Evolutionary conservation across 2,797 vertebrate genomes (phyloP), one percentile per base, ranked within the genome.

Genomic region (Scomberomorus guttatus): DNA sequence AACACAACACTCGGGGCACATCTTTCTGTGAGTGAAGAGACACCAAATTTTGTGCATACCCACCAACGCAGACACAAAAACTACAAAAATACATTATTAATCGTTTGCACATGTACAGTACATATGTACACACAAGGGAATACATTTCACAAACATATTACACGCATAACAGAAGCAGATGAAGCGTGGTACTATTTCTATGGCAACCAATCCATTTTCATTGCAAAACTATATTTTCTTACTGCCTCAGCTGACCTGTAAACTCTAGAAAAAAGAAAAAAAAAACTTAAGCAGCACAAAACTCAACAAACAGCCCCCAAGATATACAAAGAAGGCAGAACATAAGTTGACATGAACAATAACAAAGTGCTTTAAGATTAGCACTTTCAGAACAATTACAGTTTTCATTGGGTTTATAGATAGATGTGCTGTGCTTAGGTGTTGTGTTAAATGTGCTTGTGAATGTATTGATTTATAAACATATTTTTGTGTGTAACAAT

Each of bases 241-340:
- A 29, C 22, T 32, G 55, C 48, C 56, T 84, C 44, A 3, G 52
- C 24, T 77, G 72, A 86, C 61, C 68, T 81, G 72, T 59, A 63
- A 76, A 72, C 46, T 65, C 42, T 22, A 79, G 56, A 25, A 48
- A 44, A 22, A 64, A 18, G 7, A 14, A 54, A 10, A 4, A 10
- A 4, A 27, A 18, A 74, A 71, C n/a, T 75, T 75, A 15, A 50
- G 27, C 69, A 48, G 50, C 29, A 56, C 25, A 37, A 63, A 72
- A 66, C 51, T 61, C 46, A 51, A 63, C 63, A 75, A 80, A 32
- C 12, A 57, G 74, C 57, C 46, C 27, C n/a, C 17, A 67, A 72
- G n/a, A 80, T 81, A 84, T n/a, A 50, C 25, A 71, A 81, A 66
- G 32, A 68, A 20, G 15, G 4, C 7, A 55, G 27, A 61, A n/a